A percentile compares a stretch with the other conserved stretches of the same genome.
Conservation (phyloP, 1,140 invertebrate species). For the Probaryconus sp. region DNA sequence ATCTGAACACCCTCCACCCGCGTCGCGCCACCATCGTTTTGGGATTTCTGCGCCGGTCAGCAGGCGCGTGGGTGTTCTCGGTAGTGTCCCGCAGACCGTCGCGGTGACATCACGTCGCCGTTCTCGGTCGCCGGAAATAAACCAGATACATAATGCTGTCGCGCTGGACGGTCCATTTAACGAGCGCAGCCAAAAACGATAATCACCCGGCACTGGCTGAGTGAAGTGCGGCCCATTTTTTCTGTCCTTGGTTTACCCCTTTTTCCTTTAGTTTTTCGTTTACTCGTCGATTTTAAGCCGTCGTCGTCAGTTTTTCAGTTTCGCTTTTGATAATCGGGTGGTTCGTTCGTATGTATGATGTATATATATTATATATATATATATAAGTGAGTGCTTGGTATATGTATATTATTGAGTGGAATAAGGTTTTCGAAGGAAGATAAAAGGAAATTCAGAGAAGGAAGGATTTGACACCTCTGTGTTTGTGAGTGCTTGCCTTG, state of each 20-base stretch:
- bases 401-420: too few relatives aligned
- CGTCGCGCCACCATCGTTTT: slow-evolving; percentile 48
- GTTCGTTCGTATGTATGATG: too few relatives aligned
- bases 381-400: too few relatives aligned
- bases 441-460: slow-evolving; percentile 48
- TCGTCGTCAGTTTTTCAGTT: slow-evolving; percentile 3
- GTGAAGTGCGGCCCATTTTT: slow-evolving; percentile 20
- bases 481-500: not conserved
- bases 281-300: not conserved
- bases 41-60: slow-evolving; percentile 14
- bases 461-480: slow-evolving; percentile 21
- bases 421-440: too few relatives aligned
- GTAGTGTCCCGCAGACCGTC: slow-evolving; percentile 40
- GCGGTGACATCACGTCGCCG: slow-evolving; percentile 20
- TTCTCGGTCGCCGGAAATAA: slow-evolving; percentile 26
- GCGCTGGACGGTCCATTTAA: slow-evolving; percentile 43
- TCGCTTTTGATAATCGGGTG: slow-evolving; percentile 1
- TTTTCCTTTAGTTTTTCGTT: slow-evolving; percentile 1
- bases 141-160: slow-evolving; percentile 56
- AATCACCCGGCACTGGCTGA: slow-evolving; percentile 9
- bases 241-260: not conserved
- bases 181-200: slow-evolving; percentile 31
- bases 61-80: slow-evolving; percentile 32
- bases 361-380: too few relatives aligned
- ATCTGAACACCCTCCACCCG: slow-evolving; percentile 14